Evolutionary conservation across 2,888 invertebrate species (phyloP), one percentile per base, ranked within the genome.

Genomic region (Julus scandinavius): DNA sequence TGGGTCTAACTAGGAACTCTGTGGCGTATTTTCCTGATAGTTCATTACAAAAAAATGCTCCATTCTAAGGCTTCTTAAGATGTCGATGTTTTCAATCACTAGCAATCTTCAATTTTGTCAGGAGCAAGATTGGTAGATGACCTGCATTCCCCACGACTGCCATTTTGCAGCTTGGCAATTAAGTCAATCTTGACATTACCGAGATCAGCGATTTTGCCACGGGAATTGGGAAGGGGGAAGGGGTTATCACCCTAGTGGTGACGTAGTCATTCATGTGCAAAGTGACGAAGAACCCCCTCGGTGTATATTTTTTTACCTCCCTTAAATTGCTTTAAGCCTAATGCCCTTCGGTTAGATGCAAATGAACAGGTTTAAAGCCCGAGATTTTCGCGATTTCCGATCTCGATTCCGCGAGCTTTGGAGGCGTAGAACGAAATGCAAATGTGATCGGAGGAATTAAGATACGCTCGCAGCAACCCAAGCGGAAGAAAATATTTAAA

Each of bases 401-500:
- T 72, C 63, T 72, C 63, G 63, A 72, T 72, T 72, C 63, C n/a
- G 63, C 2, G n/a, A 1, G 54, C 54, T 4, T 54, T 58, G 17
- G 58, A 58, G 17, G 17, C 58, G 15, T 17, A n/a, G n/a, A 72
- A 7, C 63, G 63, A 72, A 20, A 72, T 72, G 63, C 63, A 72
- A 72, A 72, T 72, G 63, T 20, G 63, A 72, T 72, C 63, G 63
- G n/a, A 20, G 63, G 63, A 72, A 72, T 72, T 72, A 72, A 72
- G 63, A 72, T 72, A 20, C 63, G 63, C 63, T 72, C 20, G 20
- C 63, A 20, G 20, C 63, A 72, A 72, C 7, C 29, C 63, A 20
- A 72, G 63, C 29, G 63, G 63, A 72, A 72, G 63, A 72, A 72
- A 72, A 72, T 72, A 72, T 72, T 72, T 72, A 72, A 72, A 72